Conservation (phyloP, 2,113 vertebrate species). For the Lagopus muta region DNA sequence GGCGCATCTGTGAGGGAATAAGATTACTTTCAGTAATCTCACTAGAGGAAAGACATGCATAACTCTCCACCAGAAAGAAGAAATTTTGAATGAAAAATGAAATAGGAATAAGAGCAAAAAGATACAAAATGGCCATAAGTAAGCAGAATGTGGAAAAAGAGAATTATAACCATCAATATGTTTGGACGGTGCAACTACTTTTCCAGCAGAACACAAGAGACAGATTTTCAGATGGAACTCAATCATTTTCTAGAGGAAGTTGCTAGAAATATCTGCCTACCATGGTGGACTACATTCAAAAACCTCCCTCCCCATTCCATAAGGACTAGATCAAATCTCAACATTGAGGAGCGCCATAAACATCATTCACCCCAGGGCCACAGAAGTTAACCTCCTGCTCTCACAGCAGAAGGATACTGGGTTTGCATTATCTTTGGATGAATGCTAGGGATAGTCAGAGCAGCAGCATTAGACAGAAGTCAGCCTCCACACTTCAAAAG, state of each 20-base stretch:
- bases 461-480: neutral
- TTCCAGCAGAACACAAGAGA: neutral
- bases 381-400: neutral
- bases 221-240: neutral
- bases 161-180: neutral
- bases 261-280: neutral
- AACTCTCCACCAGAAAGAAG: neutral
- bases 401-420: neutral
- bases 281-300: neutral
- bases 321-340: neutral
- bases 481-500: neutral
- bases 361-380: rapidly evolving
- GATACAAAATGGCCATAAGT: neutral
- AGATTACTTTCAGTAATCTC: neutral
- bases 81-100: neutral
- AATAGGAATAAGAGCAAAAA: neutral
- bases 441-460: neutral
- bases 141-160: neutral
- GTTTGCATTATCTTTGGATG: neutral
- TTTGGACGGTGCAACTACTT: neutral
- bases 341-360: neutral
- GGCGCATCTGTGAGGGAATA: neutral
- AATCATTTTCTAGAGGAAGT: neutral
- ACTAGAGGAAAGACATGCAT: neutral
- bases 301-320: neutral